These are phyloP conservation scores for Cosmopolites sordidus DNA, from an alignment of 2,888 invertebrate genomes.

Conservation along the genomic window DNA sequence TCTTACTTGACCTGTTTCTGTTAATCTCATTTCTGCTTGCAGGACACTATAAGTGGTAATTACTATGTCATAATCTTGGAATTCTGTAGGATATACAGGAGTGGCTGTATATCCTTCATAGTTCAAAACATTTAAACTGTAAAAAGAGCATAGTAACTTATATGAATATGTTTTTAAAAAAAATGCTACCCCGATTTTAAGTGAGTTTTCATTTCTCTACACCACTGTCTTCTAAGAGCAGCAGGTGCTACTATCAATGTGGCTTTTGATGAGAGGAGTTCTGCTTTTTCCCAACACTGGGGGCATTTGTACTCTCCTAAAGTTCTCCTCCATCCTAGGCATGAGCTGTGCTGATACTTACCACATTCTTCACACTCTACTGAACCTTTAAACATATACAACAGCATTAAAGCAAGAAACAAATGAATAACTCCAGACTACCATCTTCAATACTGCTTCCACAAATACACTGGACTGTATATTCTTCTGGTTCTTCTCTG, in stretches of 20 bases:
- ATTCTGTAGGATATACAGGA: slow-evolving; percentile 58
- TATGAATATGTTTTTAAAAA: neutral
- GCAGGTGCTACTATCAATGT: slow-evolving; percentile 71
- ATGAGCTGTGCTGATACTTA: slow-evolving; percentile 59
- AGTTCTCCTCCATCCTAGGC: slow-evolving; percentile 53
- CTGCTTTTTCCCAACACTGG: slow-evolving; percentile 58
- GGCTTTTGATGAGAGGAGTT: slow-evolving; percentile 54
- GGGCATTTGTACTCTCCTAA: slow-evolving; percentile 57
- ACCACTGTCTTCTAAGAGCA: slow-evolving; percentile 68
- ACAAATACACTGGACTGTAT: slow-evolving; percentile 48
- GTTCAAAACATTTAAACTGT: slow-evolving; percentile 50
- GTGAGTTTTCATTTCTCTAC: slow-evolving; percentile 64
- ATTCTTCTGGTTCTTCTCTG: slow-evolving; percentile 16
- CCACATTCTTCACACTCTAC: slow-evolving; percentile 55
- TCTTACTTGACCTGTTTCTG: slow-evolving; percentile 49
- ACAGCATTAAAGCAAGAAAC: neutral
- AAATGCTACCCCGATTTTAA: slow-evolving; percentile 44
- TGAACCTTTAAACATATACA: slow-evolving; percentile 3
- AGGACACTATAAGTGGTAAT: slow-evolving; percentile 67
- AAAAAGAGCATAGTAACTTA: neutral
- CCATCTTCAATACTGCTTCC: slow-evolving; percentile 35
- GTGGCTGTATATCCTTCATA: slow-evolving; percentile 51
- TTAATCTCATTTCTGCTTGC: slow-evolving; percentile 58
- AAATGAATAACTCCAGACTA: slow-evolving; percentile 9
- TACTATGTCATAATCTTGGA: slow-evolving; percentile 66